A percentile compares a stretch with the other conserved stretches of the same genome.
These are phyloP conservation scores for Glossosoma conforme DNA, from an alignment of 1,140 invertebrate species.

Conservation along the genomic window DNA sequence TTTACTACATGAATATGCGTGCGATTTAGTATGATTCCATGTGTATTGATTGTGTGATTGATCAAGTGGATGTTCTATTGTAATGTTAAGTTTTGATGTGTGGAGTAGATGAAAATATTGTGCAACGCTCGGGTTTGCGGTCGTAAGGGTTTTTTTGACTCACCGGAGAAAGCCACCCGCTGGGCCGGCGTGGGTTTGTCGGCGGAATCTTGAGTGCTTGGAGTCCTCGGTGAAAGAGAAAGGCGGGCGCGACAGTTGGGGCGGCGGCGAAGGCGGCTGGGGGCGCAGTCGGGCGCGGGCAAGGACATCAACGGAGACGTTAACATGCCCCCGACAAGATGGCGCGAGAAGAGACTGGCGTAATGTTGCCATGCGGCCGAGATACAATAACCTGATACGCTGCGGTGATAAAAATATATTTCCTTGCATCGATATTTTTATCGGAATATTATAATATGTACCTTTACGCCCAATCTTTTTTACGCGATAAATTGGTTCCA, in stretches of 20 bases:
- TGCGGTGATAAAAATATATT: neutral
- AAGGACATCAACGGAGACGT: neutral
- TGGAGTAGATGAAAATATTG: conserved; percentile 18
- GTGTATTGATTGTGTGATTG: too few species aligned
- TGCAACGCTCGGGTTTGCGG: conserved; percentile 3
- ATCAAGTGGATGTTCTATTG: conserved; percentile 1
- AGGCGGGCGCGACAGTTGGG: too few species aligned
- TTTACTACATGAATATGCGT: too few species aligned
- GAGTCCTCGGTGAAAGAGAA: too few species aligned
- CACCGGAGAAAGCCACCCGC: conserved; percentile 51
- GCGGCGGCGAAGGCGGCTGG: too few species aligned
- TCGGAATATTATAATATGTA: too few species aligned
- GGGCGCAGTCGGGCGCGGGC: too few species aligned
- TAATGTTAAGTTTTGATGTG: neutral
- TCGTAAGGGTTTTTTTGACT: conserved; percentile 23
- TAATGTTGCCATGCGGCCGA: neutral
- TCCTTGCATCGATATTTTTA: too few species aligned
- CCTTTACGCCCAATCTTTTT: too few species aligned
- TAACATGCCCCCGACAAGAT: too few species aligned
- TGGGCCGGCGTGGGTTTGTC: conserved; percentile 50
- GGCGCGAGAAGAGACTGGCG: neutral
- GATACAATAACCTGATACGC: neutral
- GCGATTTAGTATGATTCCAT: too few species aligned
- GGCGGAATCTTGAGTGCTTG: conserved; percentile 53
- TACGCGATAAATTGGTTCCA: too few species aligned